Conservation (phyloP, 2,888 invertebrate genomes). For the Acutogordius australiensis region DNA sequence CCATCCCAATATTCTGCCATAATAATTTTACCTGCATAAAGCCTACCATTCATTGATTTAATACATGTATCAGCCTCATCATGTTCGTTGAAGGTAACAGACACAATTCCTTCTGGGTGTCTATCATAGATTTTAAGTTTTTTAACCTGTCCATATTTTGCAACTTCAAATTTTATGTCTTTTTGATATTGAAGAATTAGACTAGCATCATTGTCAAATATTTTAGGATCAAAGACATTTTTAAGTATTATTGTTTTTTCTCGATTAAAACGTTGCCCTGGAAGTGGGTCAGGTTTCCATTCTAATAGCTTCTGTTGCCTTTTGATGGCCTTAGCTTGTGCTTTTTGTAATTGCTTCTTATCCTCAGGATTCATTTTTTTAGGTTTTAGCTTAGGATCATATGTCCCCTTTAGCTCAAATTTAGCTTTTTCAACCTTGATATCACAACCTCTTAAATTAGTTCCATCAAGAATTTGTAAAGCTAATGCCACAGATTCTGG, state of each 20-base stretch:
- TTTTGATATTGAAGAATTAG: conserved; percentile 63
- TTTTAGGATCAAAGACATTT: conserved; percentile 57
- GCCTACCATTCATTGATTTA: conserved; percentile 51
- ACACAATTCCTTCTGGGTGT: conserved; percentile 69
- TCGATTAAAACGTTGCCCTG: conserved; percentile 52
- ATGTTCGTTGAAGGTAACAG: conserved; percentile 56
- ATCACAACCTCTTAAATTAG: conserved; percentile 42
- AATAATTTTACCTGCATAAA: conserved; percentile 56
- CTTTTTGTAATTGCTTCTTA: conserved; percentile 44
- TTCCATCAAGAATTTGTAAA: conserved; percentile 60
- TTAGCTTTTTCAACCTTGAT: conserved; percentile 64
- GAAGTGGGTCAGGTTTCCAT: conserved; percentile 71
- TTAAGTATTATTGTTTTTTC: conserved; percentile 69
- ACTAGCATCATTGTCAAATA: conserved; percentile 60
- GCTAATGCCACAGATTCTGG: conserved; percentile 78
- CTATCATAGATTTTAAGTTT: conserved; percentile 69
- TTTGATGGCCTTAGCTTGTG: conserved; percentile 29
- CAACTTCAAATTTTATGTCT: conserved; percentile 56
- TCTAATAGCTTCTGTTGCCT: conserved; percentile 36
- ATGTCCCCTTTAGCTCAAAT: conserved; percentile 67
- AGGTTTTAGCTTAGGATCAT: conserved; percentile 42
- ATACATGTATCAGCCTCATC: conserved; percentile 72
- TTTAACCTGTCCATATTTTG: conserved; percentile 61
- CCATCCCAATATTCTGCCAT: conserved; percentile 77
- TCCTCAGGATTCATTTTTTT: conserved; percentile 31